These are phyloP conservation scores for Linnaemya tessellans DNA, from an alignment of 2,888 invertebrate species.

Conservation along the genomic window DNA sequence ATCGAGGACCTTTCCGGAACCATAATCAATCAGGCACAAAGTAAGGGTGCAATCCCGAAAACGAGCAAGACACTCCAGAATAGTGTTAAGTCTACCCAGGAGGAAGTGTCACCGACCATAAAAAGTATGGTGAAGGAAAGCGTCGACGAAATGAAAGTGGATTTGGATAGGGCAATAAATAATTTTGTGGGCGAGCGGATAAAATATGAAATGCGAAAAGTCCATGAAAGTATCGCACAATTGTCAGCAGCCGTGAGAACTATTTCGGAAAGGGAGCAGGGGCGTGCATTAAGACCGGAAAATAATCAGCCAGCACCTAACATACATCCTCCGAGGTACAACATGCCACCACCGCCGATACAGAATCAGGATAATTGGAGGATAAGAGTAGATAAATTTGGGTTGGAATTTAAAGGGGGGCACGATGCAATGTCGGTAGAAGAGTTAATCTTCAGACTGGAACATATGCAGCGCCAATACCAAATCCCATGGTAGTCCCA, in stretches of 20 bases:
- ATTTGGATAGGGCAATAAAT: neutral
- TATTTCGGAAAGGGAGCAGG: neutral
- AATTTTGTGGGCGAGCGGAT: neutral
- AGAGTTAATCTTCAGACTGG: neutral
- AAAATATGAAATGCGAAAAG: neutral
- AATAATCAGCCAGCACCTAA: neutral
- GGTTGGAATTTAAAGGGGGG: neutral
- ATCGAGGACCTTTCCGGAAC: neutral
- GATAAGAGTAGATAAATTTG: slow-evolving; percentile 36
- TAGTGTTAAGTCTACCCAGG: neutral
- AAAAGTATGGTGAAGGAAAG: neutral
- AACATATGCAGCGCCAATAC: slow-evolving; percentile 4
- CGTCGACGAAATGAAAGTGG: neutral
- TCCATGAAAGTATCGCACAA: neutral
- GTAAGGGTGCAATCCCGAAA: slow-evolving; percentile 10
- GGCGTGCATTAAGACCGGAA: neutral
- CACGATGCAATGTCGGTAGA: neutral
- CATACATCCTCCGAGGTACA: neutral
- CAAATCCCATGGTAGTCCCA: slow-evolving; percentile 1
- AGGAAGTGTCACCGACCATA: neutral
- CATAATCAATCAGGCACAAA: neutral
- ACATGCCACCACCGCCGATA: neutral
- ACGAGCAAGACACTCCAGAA: no score
- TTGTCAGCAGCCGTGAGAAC: neutral
- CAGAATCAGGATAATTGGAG: neutral